A percentile compares a stretch with the other conserved stretches of the same genome.
Conservation (phyloP, 2,113 vertebrate species). For the Colinus virginianus region DNA sequence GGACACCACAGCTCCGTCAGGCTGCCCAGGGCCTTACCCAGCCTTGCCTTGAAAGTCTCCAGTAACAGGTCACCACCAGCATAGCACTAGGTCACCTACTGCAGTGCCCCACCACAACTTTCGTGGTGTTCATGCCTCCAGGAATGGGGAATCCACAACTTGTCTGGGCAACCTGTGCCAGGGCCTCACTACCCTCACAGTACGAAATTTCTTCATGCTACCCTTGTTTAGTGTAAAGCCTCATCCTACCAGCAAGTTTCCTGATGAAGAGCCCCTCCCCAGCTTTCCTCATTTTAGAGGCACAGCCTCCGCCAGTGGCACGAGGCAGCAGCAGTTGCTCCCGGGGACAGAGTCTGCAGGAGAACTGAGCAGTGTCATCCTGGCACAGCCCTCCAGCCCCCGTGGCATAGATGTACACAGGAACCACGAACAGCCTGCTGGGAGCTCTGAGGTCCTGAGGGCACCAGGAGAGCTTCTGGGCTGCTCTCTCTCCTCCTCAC, state of each 20-base stretch:
- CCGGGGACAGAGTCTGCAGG: not conserved
- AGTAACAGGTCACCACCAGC: no score
- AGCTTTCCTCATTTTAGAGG: not conserved
- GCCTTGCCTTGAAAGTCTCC: no score
- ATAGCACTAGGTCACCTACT: no score
- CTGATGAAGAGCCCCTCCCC: not conserved
- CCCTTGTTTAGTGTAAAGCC: not conserved
- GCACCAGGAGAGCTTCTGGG: not conserved
- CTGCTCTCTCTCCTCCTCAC: not conserved
- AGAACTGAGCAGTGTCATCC: conserved; percentile 48
- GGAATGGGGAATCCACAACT: not conserved
- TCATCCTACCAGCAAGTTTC: not conserved
- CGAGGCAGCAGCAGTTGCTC: not conserved
- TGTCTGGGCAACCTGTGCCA: not conserved
- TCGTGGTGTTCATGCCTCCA: no score
- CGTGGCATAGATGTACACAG: accelerated
- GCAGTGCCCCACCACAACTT: no score
- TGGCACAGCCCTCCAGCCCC: not conserved
- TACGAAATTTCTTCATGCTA: not conserved
- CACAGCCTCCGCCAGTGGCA: accelerated
- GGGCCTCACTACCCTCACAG: not conserved
- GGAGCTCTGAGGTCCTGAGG: accelerated
- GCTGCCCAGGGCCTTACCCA: no score
- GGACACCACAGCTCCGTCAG: no score
- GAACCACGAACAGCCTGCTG: accelerated